These are phyloP conservation scores for Drosophila infuscata DNA, from an alignment of 2,888 invertebrate species.

Conservation along the genomic window DNA sequence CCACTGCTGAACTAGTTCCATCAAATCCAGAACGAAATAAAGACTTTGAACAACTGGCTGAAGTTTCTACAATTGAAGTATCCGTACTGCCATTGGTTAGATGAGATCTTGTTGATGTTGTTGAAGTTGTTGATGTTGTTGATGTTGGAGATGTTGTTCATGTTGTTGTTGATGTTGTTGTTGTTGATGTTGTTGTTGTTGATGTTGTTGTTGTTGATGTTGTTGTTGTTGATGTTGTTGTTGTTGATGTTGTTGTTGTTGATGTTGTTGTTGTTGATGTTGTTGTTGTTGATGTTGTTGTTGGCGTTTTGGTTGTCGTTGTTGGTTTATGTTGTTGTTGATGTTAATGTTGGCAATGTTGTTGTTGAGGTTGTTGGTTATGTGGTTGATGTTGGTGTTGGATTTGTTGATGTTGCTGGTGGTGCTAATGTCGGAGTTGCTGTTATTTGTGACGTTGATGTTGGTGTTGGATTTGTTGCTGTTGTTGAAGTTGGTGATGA, in stretches of 20 bases:
- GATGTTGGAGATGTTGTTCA: not conserved
- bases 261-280: not conserved
- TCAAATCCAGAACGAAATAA: no score
- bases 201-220: not conserved
- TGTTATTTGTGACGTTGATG: not conserved
- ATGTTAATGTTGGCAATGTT: fast-evolving
- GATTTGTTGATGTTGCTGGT: constrained; percentile 6
- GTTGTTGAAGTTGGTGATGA: not conserved
- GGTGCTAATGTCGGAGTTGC: not conserved
- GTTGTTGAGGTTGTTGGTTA: not conserved
- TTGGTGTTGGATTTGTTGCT: not conserved
- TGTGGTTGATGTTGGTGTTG: not conserved
- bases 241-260: no score
- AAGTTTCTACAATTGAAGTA: no score
- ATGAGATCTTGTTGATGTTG: not conserved
- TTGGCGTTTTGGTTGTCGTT: not conserved
- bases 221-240: not conserved
- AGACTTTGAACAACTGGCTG: no score
- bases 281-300: not conserved
- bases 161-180: not conserved
- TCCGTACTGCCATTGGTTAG: no score
- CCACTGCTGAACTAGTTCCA: no score
- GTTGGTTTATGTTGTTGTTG: not conserved
- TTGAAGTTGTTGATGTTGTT: not conserved
- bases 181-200: not conserved